Percentiles rank a stretch among this genome's conserved stretches.
phyloP scores from a whole-genome alignment of 2,888 invertebrate genomes.

The Tryphoninae sp. region DNA sequence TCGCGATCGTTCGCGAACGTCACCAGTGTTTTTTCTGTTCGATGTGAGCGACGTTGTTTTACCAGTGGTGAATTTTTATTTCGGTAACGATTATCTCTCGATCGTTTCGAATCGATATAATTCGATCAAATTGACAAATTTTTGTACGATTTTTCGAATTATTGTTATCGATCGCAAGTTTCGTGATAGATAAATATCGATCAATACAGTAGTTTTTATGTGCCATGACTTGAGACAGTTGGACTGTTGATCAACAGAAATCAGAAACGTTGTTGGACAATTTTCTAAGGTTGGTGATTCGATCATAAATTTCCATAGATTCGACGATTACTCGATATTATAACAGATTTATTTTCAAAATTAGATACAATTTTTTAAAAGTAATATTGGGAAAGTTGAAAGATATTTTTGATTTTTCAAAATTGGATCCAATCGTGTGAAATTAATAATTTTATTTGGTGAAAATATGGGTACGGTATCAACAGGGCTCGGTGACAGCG shows the following conservation, averaged over 20 bases:
- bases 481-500: neutral
- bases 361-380: neutral
- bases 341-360: neutral
- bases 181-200: no score
- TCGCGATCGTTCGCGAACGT: neutral
- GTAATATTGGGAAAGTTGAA: constrained; percentile 5
- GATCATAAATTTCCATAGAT: neutral
- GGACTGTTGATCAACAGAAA: constrained; percentile 20
- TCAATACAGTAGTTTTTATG: no score
- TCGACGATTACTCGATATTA: neutral
- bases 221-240: constrained; percentile 40
- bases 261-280: constrained; percentile 25
- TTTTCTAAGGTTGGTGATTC: constrained; percentile 23
- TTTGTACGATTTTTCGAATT: no score
- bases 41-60: neutral
- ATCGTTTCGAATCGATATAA: constrained; percentile 1
- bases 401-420: neutral
- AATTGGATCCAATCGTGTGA: no score
- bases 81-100: neutral
- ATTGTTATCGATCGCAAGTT: no score
- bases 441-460: no score
- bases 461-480: no score
- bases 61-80: neutral
- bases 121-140: neutral
- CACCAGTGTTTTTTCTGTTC: neutral